A percentile compares a stretch with the other conserved stretches of the same genome.
Conservation (phyloP, 2,888 invertebrate species). For the Geotrupes spiniger region DNA sequence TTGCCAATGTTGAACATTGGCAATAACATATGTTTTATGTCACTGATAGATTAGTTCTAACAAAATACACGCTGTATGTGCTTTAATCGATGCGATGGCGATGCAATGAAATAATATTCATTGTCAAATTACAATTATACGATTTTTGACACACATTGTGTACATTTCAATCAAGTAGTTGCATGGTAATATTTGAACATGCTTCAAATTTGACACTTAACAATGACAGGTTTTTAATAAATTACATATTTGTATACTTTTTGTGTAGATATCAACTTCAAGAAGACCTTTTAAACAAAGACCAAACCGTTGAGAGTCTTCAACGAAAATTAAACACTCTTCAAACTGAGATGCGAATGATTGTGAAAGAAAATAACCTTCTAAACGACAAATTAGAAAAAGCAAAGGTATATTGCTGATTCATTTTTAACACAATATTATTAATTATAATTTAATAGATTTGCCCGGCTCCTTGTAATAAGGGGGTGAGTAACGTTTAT, state of each 20-base stretch:
- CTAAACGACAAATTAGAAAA: conserved; percentile 54
- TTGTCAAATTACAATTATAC: too few species aligned
- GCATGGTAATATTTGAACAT: conserved; percentile 3
- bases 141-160: too few species aligned
- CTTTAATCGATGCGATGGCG: too few species aligned
- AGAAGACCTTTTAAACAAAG: conserved; percentile 62
- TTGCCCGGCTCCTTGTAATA: conserved; percentile 12
- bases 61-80: too few species aligned
- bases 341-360: conserved; percentile 62
- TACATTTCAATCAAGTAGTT: too few species aligned
- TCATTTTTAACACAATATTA: too few species aligned
- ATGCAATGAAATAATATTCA: too few species aligned
- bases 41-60: too few species aligned
- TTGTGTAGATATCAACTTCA: conserved; percentile 60
- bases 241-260: conserved; percentile 5
- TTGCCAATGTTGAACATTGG: too few species aligned
- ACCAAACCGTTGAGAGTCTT: conserved; percentile 61
- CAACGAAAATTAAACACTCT: conserved; percentile 61
- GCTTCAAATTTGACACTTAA: conserved; percentile 4
- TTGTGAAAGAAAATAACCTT: conserved; percentile 60
- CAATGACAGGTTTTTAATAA: neutral
- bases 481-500: conserved; percentile 21
- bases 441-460: conserved; percentile 1
- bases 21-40: too few species aligned
- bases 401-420: conserved; percentile 10